Conservation (phyloP, 2,797 vertebrate genomes). For the Psittacula derbiana region DNA sequence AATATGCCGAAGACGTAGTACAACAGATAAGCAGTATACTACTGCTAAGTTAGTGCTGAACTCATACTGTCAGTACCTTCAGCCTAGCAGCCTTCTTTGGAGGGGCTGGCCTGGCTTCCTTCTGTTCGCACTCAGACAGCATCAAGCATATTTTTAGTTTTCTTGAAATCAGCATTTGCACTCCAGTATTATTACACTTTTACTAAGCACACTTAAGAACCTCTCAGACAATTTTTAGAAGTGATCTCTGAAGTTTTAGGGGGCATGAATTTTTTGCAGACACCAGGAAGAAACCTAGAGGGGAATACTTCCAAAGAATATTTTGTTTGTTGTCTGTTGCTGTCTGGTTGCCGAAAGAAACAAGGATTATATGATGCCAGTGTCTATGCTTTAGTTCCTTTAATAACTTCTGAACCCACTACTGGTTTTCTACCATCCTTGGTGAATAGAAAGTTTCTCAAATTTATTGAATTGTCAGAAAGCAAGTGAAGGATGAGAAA, state of each 20-base stretch:
- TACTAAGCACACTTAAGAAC: background rate
- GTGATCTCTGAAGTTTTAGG: background rate
- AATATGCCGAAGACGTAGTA: background rate
- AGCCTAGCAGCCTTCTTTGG: background rate
- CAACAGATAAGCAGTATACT: background rate
- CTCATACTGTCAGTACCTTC: background rate
- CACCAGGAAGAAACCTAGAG: background rate
- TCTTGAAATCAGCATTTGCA: background rate
- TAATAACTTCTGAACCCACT: background rate
- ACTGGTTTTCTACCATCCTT: background rate
- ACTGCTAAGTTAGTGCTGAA: background rate
- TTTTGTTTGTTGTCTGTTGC: background rate
- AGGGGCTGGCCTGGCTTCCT: background rate
- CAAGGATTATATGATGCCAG: background rate
- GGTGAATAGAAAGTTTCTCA: background rate
- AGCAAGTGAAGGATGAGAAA: background rate
- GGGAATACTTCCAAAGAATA: background rate
- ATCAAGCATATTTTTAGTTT: background rate
- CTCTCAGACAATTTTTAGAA: background rate
- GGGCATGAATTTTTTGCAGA: background rate
- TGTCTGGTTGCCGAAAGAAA: background rate
- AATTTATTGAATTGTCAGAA: background rate
- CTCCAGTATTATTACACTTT: background rate
- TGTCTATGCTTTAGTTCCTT: background rate
- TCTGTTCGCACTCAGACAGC: background rate